Percentiles rank a stretch among this genome's conserved stretches.
Conservation (phyloP, 2,797 vertebrate species). For the Malurus leucopterus region DNA sequence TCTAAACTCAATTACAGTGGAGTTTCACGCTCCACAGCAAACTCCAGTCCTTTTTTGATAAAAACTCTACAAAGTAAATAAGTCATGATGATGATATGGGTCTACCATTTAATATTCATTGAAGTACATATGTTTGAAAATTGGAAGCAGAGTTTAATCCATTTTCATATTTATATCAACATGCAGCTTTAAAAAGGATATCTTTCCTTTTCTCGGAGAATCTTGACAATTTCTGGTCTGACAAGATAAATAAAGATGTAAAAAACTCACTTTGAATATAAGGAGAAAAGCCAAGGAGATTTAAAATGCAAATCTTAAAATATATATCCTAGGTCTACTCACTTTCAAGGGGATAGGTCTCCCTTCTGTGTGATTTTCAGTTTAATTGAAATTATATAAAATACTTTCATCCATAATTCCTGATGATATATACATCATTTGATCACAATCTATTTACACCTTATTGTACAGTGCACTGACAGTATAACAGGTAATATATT, state of each 20-base stretch:
- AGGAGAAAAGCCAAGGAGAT: slow-evolving; percentile 1
- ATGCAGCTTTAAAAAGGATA: slow-evolving; percentile 78
- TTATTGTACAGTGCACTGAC: background rate
- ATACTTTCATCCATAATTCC: background rate
- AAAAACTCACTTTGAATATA: background rate
- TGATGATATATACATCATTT: background rate
- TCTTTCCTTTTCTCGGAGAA: slow-evolving; percentile 60
- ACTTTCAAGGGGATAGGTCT: background rate
- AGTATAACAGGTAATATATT: background rate
- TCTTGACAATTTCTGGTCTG: slow-evolving; percentile 52
- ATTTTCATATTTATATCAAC: slow-evolving; percentile 92
- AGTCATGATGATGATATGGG: slow-evolving; percentile 76
- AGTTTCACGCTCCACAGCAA: slow-evolving; percentile 77
- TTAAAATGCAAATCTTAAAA: slow-evolving; percentile 24
- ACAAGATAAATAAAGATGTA: slow-evolving; percentile 43
- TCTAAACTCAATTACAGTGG: slow-evolving; percentile 81
- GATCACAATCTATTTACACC: background rate
- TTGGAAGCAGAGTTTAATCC: slow-evolving; percentile 82
- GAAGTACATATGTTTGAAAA: slow-evolving; percentile 79
- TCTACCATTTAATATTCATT: slow-evolving; percentile 81
- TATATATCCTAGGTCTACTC: background rate
- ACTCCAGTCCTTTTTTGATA: slow-evolving; percentile 75
- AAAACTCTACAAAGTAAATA: slow-evolving; percentile 78
- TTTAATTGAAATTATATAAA: background rate
- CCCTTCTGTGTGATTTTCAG: background rate